Base-by-base conservation (phyloP, 2,113 vertebrate species). In the Nanorana parkeri region DNA sequence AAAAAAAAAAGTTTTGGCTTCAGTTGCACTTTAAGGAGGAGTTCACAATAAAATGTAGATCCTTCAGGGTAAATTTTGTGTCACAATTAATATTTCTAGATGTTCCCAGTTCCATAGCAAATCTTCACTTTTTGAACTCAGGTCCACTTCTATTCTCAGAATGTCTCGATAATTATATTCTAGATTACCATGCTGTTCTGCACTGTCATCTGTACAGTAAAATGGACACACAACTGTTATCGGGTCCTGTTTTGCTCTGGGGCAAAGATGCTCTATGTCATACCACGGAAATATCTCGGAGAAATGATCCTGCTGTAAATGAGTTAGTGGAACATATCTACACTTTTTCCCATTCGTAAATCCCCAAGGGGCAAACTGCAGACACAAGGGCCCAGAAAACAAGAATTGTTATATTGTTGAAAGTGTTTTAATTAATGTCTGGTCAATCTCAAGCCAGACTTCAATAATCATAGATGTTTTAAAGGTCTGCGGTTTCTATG, bases 391-490 rank as follows among this genome's bases (percentile, higher is more conserved):
- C 7, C 41, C 54, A 19, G 66, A 19, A 56, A 60, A 8, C 17
- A 63, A 28, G 55, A 55, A 54, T 7, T 47, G 71, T 47, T 75
- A 24, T 10, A 28, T 15, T 71, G n/a, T 81, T 68, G 65, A 74
- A 60, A 81, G 68, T 41, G 24, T 73, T 81, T 82, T 75, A 82
- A 75, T 82, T 67, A 75, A 23, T 10, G 23, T 17, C 41, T 81
- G 60, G 26, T 80, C 4, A 71, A 21, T 51, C 56, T 73, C 52
- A 32, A n/a, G 52, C 20, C 11, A 56, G 55, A 54, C 24, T 2
- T 47, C 6, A 2, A 47, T 47, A 47, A 47, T 10, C 6, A 10
- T 13, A 47, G 10, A 47, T 47, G 41, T 47, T 47, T 47, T 47
- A 47, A 1, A 47, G 8, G 41, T 47, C 13, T 47, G 11, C 6